Percentiles rank a stretch among this genome's conserved stretches.
These are phyloP conservation scores for Hirtodrosophila duncani DNA, from an alignment of 2,888 invertebrate species.

Conservation along the genomic window DNA sequence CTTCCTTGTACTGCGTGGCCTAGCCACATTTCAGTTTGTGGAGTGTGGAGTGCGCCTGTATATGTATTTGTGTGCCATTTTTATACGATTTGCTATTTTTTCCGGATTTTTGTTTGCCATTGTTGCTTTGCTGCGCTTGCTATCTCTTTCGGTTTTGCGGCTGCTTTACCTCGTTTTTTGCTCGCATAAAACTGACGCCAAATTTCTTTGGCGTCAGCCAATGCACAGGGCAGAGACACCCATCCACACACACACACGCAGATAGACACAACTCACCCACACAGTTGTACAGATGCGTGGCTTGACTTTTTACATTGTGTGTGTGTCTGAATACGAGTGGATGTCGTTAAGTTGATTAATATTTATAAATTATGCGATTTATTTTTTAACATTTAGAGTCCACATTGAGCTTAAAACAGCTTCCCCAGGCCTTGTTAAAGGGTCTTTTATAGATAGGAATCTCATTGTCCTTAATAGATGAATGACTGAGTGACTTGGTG, in stretches of 20 bases:
- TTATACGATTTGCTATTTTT: constrained; percentile 68
- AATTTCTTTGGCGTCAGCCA: constrained; percentile 71
- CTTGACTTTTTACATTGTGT: constrained; percentile 34
- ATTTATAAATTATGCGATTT: too few relatives aligned
- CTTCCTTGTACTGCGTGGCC: constrained; percentile 1
- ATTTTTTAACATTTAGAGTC: too few relatives aligned
- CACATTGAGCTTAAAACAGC: too few relatives aligned
- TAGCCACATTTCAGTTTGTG: constrained; percentile 7
- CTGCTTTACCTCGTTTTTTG: constrained; percentile 24
- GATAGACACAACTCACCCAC: constrained; percentile 27
- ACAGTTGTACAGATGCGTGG: constrained; percentile 18
- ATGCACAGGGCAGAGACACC: constrained; percentile 34
- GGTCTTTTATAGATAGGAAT: too few relatives aligned
- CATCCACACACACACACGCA: constrained; percentile 9
- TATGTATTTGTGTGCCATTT: constrained; percentile 46
- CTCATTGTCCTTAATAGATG: too few relatives aligned
- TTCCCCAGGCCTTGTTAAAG: too few relatives aligned
- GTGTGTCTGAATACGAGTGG: too few relatives aligned
- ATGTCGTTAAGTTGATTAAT: too few relatives aligned
- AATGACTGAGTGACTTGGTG: too few relatives aligned
- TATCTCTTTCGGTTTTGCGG: background rate
- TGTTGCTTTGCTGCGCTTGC: constrained; percentile 39
- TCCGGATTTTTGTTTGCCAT: constrained; percentile 67
- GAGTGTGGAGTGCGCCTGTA: constrained; percentile 19
- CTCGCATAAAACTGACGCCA: constrained; percentile 67